These are phyloP conservation scores for Pocillopora verrucosa DNA, from an alignment of 64 coral and sea anemone species.

Conservation along the genomic window DNA sequence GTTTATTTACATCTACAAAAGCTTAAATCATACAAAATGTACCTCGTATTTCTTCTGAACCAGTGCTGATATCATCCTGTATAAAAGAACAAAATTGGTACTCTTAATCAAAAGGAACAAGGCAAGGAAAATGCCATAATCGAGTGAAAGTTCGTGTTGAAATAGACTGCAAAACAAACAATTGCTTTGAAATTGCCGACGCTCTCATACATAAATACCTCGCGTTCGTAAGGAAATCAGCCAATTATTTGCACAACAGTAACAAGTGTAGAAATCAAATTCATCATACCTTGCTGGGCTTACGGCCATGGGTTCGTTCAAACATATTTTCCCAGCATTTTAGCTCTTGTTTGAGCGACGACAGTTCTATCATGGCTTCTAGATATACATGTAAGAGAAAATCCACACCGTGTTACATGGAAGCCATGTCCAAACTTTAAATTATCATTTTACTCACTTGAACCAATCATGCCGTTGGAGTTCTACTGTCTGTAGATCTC, in stretches of 20 bases:
- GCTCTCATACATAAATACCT: too few relatives aligned
- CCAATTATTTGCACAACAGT: too few relatives aligned
- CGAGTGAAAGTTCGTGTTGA: neutral
- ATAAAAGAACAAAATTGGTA: neutral
- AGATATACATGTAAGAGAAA: neutral
- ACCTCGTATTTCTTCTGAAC: constrained; percentile 94
- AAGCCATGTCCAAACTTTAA: neutral
- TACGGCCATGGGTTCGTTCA: constrained; percentile 89
- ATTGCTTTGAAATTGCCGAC: neutral
- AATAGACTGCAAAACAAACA: neutral
- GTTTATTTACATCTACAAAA: too few relatives aligned
- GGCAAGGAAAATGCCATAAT: neutral
- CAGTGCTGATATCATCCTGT: constrained; percentile 87
- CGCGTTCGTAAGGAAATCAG: too few relatives aligned
- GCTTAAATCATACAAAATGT: too few relatives aligned
- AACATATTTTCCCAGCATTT: constrained; percentile 99
- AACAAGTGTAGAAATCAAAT: too few relatives aligned
- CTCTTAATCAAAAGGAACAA: neutral
- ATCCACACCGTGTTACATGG: too few relatives aligned
- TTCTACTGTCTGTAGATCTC: neutral
- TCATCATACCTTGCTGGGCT: constrained; percentile 74
- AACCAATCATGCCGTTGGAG: constrained; percentile 7
- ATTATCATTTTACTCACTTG: constrained; percentile 25
- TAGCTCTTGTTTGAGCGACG: constrained; percentile 74
- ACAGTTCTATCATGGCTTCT: constrained; percentile 76